Evolutionary conservation across 2,113 vertebrate genomes (phyloP).

Genomic region (Cacatua alba): DNA sequence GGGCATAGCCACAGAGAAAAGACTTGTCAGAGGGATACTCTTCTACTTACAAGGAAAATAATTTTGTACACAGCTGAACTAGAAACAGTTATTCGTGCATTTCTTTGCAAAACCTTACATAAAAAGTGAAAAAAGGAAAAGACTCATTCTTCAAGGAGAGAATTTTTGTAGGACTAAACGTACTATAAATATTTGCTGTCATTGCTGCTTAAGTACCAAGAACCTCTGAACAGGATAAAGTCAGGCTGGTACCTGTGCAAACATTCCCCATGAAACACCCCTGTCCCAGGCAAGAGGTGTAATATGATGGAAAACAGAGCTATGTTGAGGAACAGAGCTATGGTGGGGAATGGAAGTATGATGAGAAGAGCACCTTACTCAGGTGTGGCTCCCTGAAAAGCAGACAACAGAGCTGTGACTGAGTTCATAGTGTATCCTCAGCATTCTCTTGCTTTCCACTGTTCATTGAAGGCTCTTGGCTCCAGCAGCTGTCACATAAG

Average conservation of each 20-base stretch:
- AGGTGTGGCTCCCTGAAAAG: background rate
- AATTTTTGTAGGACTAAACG: background rate
- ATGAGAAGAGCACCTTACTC: background rate
- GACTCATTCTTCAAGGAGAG: background rate
- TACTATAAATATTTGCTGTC: background rate
- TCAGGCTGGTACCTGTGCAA: background rate
- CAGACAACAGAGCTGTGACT: background rate
- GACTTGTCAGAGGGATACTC: background rate
- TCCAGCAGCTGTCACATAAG: background rate
- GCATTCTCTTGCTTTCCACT: background rate
- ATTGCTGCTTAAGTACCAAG: background rate
- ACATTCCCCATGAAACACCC: background rate
- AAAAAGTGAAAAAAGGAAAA: background rate
- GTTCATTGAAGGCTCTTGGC: background rate
- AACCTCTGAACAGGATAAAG: background rate
- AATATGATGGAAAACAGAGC: background rate
- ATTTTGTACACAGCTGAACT: background rate
- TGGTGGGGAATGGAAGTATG: background rate
- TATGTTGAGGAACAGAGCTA: background rate
- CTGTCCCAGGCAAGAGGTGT: background rate
- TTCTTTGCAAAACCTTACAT: background rate
- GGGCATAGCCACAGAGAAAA: background rate
- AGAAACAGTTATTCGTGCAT: background rate
- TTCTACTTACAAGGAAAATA: background rate
- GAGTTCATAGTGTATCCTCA: fast-evolving